Percentiles rank a stretch among this genome's conserved stretches.
Conservation (phyloP, 2,797 vertebrate genomes). For the Smutsia gigantea region DNA sequence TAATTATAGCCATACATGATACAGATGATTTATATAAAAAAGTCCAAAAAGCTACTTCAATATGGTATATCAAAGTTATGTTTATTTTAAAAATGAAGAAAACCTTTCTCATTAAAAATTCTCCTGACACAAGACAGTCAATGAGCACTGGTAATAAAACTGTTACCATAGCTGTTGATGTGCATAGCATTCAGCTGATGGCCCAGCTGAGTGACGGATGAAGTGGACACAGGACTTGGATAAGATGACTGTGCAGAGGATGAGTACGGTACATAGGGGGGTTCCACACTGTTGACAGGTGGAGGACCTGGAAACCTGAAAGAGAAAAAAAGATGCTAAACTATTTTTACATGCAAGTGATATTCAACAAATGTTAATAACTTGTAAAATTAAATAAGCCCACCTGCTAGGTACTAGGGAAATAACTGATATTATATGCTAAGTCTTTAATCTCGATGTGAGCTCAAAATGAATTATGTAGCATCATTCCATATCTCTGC, state of each 20-base stretch:
- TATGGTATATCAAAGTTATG: background rate
- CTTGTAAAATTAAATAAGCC: background rate
- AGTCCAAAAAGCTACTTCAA: background rate
- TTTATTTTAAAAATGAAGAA: background rate
- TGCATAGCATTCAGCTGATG: slow-evolving; percentile 93
- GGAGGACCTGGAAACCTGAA: slow-evolving; percentile 89
- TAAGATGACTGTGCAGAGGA: slow-evolving; percentile 86
- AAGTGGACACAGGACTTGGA: slow-evolving; percentile 83
- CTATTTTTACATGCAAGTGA: background rate
- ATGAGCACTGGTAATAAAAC: background rate
- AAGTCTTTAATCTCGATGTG: background rate
- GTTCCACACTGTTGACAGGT: slow-evolving; percentile 78
- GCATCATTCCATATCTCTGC: background rate
- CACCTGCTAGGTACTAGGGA: background rate
- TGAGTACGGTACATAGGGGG: slow-evolving; percentile 84
- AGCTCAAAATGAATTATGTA: background rate
- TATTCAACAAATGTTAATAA: background rate
- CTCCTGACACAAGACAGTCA: background rate
- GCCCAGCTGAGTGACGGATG: slow-evolving; percentile 89
- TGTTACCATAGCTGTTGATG: slow-evolving; percentile 91
- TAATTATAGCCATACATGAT: background rate
- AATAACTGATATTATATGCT: background rate
- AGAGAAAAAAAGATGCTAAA: slow-evolving; percentile 36
- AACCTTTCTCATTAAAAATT: background rate
- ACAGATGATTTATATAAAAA: background rate